A percentile compares a stretch with the other conserved stretches of the same genome.
Evolutionary conservation across 92 coral and sea anemone species (phyloP).

Genomic region (Desmophyllum pertusum): DNA sequence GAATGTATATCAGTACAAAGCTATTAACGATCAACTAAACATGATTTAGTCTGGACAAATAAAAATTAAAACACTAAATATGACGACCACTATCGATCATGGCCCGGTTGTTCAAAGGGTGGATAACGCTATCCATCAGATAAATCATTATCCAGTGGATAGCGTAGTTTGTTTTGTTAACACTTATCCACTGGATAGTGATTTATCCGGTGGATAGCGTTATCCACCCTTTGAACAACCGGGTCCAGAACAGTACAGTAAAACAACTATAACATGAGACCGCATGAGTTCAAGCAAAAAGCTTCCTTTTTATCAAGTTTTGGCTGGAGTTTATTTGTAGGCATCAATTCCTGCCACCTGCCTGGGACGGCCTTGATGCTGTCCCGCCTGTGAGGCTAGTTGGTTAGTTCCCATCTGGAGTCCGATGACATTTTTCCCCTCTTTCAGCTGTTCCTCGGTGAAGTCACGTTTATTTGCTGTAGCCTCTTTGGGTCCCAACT

Average conservation of each 20-base stretch:
- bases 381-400: slow-evolving; percentile 77
- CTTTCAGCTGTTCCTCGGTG: slow-evolving; percentile 83
- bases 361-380: slow-evolving; percentile 68
- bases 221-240: too few species aligned
- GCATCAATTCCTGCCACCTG: slow-evolving; percentile 66
- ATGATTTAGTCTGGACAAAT: not conserved
- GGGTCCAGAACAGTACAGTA: too few species aligned
- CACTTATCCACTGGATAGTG: too few species aligned
- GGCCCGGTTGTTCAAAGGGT: too few species aligned
- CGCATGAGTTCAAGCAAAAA: not conserved
- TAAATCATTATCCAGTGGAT: too few species aligned
- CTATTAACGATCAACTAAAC: not conserved
- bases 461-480: slow-evolving; percentile 74
- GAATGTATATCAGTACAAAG: too few species aligned
- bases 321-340: slow-evolving; percentile 35
- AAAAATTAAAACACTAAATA: not conserved
- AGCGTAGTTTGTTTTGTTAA: too few species aligned
- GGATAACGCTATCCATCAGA: too few species aligned
- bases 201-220: too few species aligned
- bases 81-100: too few species aligned
- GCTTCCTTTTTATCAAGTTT: not conserved
- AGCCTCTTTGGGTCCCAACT: slow-evolving; percentile 94
- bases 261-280: not conserved
- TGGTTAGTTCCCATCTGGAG: slow-evolving; percentile 87
- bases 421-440: slow-evolving; percentile 70